Evolutionary conservation across 1,140 invertebrate species (phyloP).

Genomic region (Aricia agestis): DNA sequence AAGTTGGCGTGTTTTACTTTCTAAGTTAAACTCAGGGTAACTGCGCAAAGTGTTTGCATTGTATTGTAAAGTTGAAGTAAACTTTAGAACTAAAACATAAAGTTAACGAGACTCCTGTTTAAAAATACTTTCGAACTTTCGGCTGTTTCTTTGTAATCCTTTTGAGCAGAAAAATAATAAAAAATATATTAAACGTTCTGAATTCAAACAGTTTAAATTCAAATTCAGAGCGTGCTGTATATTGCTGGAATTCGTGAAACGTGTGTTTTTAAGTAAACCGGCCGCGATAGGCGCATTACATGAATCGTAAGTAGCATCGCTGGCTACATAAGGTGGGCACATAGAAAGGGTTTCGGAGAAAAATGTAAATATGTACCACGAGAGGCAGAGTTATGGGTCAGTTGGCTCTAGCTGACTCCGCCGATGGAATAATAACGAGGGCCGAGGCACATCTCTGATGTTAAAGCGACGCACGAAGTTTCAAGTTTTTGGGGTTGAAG

Average conservation of each 20-base stretch:
- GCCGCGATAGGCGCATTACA: constrained; percentile 42
- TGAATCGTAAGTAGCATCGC: constrained; percentile 54
- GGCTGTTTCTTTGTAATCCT: not conserved
- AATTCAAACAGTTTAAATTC: not conserved
- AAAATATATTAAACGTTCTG: not conserved
- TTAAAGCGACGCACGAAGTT: constrained; percentile 38
- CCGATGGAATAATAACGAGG: constrained; percentile 57
- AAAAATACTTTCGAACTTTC: too few relatives aligned
- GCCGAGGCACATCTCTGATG: constrained; percentile 24
- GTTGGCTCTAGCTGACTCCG: constrained; percentile 48
- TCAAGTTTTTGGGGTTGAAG: not conserved
- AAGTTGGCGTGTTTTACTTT: not conserved
- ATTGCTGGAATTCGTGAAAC: constrained; percentile 37
- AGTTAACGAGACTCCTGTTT: too few relatives aligned
- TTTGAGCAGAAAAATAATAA: not conserved
- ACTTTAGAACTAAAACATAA: too few relatives aligned
- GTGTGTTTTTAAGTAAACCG: constrained; percentile 42
- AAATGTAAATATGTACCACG: constrained; percentile 58
- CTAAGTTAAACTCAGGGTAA: not conserved
- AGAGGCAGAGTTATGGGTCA: constrained; percentile 56
- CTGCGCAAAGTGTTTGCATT: not conserved
- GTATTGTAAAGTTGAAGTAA: not conserved
- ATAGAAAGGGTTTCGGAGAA: constrained; percentile 49
- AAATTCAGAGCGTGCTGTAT: constrained; percentile 14
- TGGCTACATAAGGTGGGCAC: constrained; percentile 46